These are phyloP conservation scores for Hystrix brachyura DNA, from an alignment of 2,113 vertebrate genomes.

Conservation along the genomic window DNA sequence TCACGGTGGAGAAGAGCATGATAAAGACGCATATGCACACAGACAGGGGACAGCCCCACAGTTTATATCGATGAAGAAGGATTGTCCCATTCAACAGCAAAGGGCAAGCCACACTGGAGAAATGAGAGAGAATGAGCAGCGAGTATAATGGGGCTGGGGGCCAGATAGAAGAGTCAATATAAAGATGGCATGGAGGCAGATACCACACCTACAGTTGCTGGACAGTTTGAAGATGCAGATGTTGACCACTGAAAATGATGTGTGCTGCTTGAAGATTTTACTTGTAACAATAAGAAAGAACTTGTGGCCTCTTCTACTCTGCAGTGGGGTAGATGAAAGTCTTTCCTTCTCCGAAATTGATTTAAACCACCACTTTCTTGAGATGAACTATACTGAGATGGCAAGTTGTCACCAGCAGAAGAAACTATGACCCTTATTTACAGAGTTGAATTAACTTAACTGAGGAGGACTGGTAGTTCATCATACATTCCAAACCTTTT, in stretches of 20 bases:
- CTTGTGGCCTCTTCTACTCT: slow-evolving; percentile 25
- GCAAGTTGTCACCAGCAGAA: slow-evolving; percentile 63
- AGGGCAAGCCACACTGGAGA: slow-evolving; percentile 94
- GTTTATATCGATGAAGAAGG: slow-evolving; percentile 96
- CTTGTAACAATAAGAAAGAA: slow-evolving; percentile 51
- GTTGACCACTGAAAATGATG: not conserved
- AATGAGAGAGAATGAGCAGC: slow-evolving; percentile 93
- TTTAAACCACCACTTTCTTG: slow-evolving; percentile 67
- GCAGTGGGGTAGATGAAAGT: slow-evolving; percentile 53
- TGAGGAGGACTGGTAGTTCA: slow-evolving; percentile 50
- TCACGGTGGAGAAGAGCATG: not conserved
- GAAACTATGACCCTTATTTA: slow-evolving; percentile 68
- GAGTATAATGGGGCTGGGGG: slow-evolving; percentile 23
- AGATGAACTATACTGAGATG: slow-evolving; percentile 62
- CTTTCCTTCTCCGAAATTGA: slow-evolving; percentile 65
- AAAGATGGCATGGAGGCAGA: slow-evolving; percentile 87
- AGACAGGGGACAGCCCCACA: slow-evolving; percentile 90
- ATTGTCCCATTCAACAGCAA: slow-evolving; percentile 91
- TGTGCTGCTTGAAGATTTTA: slow-evolving; percentile 16
- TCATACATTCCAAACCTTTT: slow-evolving; percentile 14
- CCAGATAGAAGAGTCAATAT: slow-evolving; percentile 64
- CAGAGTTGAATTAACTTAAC: slow-evolving; percentile 69
- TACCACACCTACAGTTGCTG: not conserved
- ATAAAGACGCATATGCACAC: slow-evolving; percentile 82
- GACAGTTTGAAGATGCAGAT: not conserved